A percentile compares a stretch with the other conserved stretches of the same genome.
phyloP scores from a whole-genome alignment of 2,888 invertebrate genomes.

The Lasioglossum villosulum region DNA sequence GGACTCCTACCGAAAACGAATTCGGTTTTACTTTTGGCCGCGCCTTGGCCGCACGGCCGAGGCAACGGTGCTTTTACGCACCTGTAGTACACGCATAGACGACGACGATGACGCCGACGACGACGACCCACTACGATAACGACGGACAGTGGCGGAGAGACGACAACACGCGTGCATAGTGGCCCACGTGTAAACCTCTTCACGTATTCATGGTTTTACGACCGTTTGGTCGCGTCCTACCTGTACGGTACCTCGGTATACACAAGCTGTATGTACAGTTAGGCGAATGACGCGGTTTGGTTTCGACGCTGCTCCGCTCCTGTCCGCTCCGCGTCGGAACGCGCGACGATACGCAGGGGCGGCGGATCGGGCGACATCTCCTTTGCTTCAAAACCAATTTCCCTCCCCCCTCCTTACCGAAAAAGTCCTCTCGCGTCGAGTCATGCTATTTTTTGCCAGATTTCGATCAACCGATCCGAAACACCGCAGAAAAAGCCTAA shows the following conservation, averaged over 20 bases:
- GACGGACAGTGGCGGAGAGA: constrained; percentile 20
- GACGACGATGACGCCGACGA: constrained; percentile 38
- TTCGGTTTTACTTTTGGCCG: constrained; percentile 83
- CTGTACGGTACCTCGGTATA: constrained; percentile 68
- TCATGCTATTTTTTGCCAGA: background rate
- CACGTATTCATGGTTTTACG: constrained; percentile 73
- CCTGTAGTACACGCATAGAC: constrained; percentile 71
- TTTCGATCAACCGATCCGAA: background rate
- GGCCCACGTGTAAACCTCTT: constrained; percentile 68
- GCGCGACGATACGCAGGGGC: constrained; percentile 68
- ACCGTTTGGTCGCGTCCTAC: constrained; percentile 65
- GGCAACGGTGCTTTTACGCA: constrained; percentile 78
- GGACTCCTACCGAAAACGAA: constrained; percentile 81
- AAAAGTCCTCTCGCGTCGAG: background rate
- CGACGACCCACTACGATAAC: constrained; percentile 27
- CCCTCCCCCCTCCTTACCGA: background rate
- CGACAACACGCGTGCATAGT: constrained; percentile 60
- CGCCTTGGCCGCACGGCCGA: constrained; percentile 39
- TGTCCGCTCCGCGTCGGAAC: constrained; percentile 55
- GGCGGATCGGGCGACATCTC: constrained; percentile 44
- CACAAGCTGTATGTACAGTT: constrained; percentile 79
- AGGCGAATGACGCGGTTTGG: constrained; percentile 81
- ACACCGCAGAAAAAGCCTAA: background rate
- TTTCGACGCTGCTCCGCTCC: constrained; percentile 71
- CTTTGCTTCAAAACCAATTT: constrained; percentile 7